Evolutionary conservation across 2,113 vertebrate species (phyloP).

Genomic region (Brienomyrus longianalis): DNA sequence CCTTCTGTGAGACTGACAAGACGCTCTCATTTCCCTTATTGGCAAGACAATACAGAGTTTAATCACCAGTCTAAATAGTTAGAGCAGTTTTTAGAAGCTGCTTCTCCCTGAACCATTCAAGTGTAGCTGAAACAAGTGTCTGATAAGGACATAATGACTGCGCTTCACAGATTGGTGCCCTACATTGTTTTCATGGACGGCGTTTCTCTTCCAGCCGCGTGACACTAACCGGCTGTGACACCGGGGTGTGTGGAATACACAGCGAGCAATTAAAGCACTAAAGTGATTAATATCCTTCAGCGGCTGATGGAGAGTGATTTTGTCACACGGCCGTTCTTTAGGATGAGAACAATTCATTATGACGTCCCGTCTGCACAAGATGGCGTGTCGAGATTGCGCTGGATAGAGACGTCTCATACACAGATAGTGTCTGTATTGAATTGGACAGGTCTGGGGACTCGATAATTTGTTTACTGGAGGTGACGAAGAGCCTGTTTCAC

Average conservation of each 20-base stretch:
- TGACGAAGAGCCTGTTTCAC: not conserved
- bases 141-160: not conserved
- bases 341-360: not conserved
- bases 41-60: not conserved
- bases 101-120: not conserved
- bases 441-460: slow-evolving; percentile 4
- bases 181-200: not conserved
- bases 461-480: slow-evolving; percentile 14
- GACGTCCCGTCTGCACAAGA: slow-evolving; percentile 2
- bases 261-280: slow-evolving; percentile 18
- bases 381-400: not conserved
- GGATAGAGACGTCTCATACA: slow-evolving; percentile 12
- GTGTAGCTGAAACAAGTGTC: not conserved
- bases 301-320: slow-evolving; percentile 14
- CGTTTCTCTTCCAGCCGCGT: not conserved
- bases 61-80: not conserved
- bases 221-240: slow-evolving; percentile 18
- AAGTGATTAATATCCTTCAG: slow-evolving; percentile 24
- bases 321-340: not conserved
- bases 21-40: not conserved
- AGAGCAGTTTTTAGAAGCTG: not conserved
- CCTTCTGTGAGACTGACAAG: not conserved
- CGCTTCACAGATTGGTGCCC: not conserved
- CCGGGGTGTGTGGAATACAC: not conserved
- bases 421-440: slow-evolving; percentile 6